A percentile compares a stretch with the other conserved stretches of the same genome.
Conservation (phyloP, 1,140 invertebrate species). For the Zaprionus ornatus region DNA sequence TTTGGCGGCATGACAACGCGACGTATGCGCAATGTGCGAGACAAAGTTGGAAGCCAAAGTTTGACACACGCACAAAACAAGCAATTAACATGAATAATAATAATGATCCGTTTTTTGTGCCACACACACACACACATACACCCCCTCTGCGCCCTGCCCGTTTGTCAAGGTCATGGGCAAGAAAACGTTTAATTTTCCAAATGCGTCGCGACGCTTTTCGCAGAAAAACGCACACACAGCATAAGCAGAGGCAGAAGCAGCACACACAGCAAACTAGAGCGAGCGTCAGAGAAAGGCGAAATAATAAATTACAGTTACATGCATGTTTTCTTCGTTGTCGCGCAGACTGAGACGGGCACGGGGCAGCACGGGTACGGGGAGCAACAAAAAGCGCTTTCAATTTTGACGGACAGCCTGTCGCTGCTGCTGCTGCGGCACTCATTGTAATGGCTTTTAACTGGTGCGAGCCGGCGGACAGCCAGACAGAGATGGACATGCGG, state of each 20-base stretch:
- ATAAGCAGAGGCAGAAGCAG: neutral
- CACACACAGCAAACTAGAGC: constrained; percentile 40
- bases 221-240: constrained; percentile 12
- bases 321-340: constrained; percentile 11
- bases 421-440: constrained; percentile 7
- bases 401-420: constrained; percentile 40
- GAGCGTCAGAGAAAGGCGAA: constrained; percentile 32
- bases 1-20: constrained; percentile 59
- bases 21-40: constrained; percentile 69
- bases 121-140: neutral
- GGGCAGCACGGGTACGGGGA: neutral
- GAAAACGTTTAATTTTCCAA: constrained; percentile 56
- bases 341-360: neutral
- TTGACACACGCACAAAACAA: constrained; percentile 61
- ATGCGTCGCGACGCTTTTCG: constrained; percentile 45
- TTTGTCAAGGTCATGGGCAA: constrained; percentile 8
- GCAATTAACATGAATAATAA: constrained; percentile 78
- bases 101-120: constrained; percentile 19
- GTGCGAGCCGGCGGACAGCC: neutral
- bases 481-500: neutral
- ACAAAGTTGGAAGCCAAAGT: constrained; percentile 32
- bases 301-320: constrained; percentile 42
- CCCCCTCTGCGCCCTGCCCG: neutral
- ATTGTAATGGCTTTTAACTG: constrained; percentile 48
- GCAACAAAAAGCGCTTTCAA: constrained; percentile 10